These are phyloP conservation scores for Drosophila helvetica DNA, from an alignment of 2,888 invertebrate genomes.

Conservation along the genomic window DNA sequence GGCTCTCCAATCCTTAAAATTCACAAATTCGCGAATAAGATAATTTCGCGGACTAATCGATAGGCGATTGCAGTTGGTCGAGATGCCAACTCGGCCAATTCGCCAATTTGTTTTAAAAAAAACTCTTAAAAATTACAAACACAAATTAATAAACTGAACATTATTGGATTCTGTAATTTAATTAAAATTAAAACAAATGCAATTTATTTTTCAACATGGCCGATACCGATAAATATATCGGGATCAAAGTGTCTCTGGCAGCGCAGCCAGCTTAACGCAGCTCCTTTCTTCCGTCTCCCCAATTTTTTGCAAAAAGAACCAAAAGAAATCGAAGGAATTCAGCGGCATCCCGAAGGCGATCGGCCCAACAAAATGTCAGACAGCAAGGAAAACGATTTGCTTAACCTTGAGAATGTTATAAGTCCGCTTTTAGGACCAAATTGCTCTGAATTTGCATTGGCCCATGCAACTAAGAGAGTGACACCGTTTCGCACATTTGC, in stretches of 20 bases:
- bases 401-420: constrained; percentile 14
- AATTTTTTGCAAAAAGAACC: neutral
- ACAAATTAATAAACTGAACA: neutral
- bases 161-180: neutral
- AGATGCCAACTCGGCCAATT: too few species aligned
- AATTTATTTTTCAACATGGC: neutral
- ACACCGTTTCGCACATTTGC: constrained; percentile 33
- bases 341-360: neutral
- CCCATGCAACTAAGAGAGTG: constrained; percentile 32
- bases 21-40: neutral
- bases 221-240: neutral
- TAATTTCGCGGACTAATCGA: neutral
- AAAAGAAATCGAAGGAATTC: neutral
- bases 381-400: neutral
- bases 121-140: neutral
- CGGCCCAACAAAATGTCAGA: neutral
- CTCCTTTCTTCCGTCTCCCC: neutral
- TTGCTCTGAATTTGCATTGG: constrained; percentile 58
- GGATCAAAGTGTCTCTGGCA: neutral
- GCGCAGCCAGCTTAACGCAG: neutral
- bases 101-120: too few species aligned
- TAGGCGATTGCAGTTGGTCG: neutral
- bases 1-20: constrained; percentile 72
- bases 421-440: constrained; percentile 49
- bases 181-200: neutral